Percentiles rank a stretch among this genome's conserved stretches.
Conservation (phyloP, 2,113 vertebrate genomes). For the Podarcis muralis region DNA sequence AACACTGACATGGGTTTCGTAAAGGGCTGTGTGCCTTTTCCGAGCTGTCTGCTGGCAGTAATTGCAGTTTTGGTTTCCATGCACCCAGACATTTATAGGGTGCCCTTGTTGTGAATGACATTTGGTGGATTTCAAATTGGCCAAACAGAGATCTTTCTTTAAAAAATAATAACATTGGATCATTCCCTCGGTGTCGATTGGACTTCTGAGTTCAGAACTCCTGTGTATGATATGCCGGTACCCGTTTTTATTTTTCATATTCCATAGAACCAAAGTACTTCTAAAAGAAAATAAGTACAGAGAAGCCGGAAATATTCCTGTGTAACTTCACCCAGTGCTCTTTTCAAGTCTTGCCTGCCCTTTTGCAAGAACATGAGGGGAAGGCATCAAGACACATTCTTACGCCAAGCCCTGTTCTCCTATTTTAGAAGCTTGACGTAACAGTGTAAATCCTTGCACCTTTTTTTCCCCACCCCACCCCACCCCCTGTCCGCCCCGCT, state of each 20-base stretch:
- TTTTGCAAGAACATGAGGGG: background rate
- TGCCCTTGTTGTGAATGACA: background rate
- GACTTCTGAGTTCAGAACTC: background rate
- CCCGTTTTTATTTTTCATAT: background rate
- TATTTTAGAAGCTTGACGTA: conserved; percentile 15
- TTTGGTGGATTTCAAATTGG: background rate
- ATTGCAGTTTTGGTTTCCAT: background rate
- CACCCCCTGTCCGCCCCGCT: background rate
- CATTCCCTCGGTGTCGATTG: background rate
- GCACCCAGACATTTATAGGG: background rate
- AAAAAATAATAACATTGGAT: background rate
- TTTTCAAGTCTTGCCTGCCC: background rate
- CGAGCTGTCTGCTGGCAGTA: background rate
- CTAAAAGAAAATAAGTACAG: background rate
- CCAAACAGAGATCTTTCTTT: background rate
- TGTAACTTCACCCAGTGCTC: background rate
- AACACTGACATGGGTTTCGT: background rate
- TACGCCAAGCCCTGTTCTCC: background rate
- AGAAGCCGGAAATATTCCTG: background rate
- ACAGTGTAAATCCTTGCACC: background rate
- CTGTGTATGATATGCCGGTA: background rate
- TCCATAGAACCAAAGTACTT: background rate
- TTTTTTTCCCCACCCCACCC: background rate
- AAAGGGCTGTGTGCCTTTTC: background rate
- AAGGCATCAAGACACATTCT: background rate